Conservation (phyloP, 2,888 invertebrate species). For the Dermolepida albohirtum region DNA sequence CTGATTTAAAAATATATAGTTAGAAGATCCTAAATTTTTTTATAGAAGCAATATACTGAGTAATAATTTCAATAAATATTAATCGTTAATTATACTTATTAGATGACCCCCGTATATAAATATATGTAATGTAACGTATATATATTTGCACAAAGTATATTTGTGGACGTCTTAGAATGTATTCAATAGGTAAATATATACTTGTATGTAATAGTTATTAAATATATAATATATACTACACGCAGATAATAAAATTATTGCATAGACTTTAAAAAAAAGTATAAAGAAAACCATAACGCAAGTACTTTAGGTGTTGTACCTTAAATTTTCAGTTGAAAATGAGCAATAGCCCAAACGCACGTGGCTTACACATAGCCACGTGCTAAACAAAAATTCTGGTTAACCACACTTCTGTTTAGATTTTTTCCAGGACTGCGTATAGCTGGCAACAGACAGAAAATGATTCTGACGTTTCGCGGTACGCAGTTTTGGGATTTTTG, state of each 20-base stretch:
- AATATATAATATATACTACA: constrained; percentile 9
- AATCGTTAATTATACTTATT: neutral
- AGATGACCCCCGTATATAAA: constrained; percentile 8
- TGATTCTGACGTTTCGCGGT: constrained; percentile 45
- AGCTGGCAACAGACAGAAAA: neutral
- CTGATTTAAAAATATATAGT: no score
- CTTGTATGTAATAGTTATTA: constrained; percentile 1
- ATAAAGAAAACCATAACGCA: constrained; percentile 27
- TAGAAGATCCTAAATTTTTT: no score
- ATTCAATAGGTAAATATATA: neutral
- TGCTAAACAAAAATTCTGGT: constrained; percentile 65
- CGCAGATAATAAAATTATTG: no score
- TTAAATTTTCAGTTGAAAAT: constrained; percentile 58
- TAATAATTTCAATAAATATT: neutral
- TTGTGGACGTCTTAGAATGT: neutral
- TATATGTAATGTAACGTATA: constrained; percentile 7
- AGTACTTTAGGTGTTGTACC: constrained; percentile 44
- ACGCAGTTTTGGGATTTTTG: constrained; percentile 52
- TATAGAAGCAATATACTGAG: no score
- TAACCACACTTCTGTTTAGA: constrained; percentile 63
- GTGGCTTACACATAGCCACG: constrained; percentile 54
- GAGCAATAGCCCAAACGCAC: constrained; percentile 66
- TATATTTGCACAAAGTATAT: constrained; percentile 1
- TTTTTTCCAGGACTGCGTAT: constrained; percentile 49
- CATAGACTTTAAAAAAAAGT: constrained; percentile 18